Evolutionary conservation across 2,888 invertebrate species (phyloP), one percentile per base, ranked within the genome.

Genomic region (Fragum sueziense): DNA sequence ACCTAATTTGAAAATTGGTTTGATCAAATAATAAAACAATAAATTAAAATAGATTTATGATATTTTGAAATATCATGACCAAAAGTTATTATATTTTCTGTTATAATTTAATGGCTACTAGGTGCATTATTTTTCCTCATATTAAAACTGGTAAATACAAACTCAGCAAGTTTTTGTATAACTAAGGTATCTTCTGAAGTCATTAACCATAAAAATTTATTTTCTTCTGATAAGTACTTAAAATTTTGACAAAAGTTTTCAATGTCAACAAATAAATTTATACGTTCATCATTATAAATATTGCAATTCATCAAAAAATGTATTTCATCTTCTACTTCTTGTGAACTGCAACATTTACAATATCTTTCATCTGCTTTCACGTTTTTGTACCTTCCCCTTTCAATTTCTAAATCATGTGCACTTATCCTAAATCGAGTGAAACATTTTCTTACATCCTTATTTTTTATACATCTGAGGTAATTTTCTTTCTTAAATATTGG

Each of bases 151-250:
- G 47, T 9, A 47, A 9, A 47, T 47, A 47, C 17, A 47, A 9
- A 14, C 17, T 47, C 47, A n/a, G n/a, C n/a, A 47, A 47, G 47
- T 47, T 47, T 47, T 47, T 47, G 47, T 47, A 25, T 57, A 6
- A 57, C 57, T 25, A 57, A 57, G 2, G 22, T 57, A 57, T 57
- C 57, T 27, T 57, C 57, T 25, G 57, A 57, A 27, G 27, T 57
- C 57, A 57, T 57, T 25, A 57, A 6, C 57, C 9, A 57, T 22
- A 57, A 7, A 57, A 25, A 57, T 57, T 57, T 57, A 57, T 25
- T 57, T 57, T 57, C 57, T 25, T 57, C 57, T 27, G 22, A 27
- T 57, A 57, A 57, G 14, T 22, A 57, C 7, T n/a, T 57, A 7
- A 27, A 57, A 57, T 57, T 57, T 27, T 57, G 22, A 57, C 27